Evolutionary conservation across 2,797 vertebrate species (phyloP).

Genomic region (Tapera naevia): DNA sequence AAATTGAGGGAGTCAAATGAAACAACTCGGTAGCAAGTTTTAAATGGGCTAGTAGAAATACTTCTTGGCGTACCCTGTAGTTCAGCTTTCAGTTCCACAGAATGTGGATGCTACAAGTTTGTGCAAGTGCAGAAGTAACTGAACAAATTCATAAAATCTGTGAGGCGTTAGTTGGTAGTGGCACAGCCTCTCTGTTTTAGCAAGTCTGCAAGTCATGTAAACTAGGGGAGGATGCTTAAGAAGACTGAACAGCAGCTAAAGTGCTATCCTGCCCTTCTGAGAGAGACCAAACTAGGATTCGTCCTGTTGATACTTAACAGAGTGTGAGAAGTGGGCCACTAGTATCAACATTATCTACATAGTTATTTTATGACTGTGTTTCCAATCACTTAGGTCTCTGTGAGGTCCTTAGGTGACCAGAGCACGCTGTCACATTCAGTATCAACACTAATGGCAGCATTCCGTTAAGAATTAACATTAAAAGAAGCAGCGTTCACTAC

Average conservation of each 20-base stretch:
- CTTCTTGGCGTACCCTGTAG: neutral
- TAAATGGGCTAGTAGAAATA: neutral
- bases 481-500: neutral
- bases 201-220: neutral
- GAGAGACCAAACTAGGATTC: neutral
- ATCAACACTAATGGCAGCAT: neutral
- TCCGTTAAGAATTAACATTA: neutral
- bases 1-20: neutral
- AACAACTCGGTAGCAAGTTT: neutral
- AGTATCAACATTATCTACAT: neutral
- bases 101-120: neutral
- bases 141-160: neutral
- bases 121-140: accelerated
- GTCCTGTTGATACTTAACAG: neutral
- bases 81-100: neutral
- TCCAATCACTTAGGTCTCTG: accelerated
- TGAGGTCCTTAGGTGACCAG: neutral
- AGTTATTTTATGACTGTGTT: neutral
- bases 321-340: neutral
- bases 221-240: neutral
- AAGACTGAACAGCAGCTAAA: neutral
- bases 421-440: neutral
- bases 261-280: neutral
- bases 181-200: neutral
- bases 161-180: neutral